phyloP scores from a whole-genome alignment of 2,797 vertebrate species.

The Trematomus bernacchii region DNA sequence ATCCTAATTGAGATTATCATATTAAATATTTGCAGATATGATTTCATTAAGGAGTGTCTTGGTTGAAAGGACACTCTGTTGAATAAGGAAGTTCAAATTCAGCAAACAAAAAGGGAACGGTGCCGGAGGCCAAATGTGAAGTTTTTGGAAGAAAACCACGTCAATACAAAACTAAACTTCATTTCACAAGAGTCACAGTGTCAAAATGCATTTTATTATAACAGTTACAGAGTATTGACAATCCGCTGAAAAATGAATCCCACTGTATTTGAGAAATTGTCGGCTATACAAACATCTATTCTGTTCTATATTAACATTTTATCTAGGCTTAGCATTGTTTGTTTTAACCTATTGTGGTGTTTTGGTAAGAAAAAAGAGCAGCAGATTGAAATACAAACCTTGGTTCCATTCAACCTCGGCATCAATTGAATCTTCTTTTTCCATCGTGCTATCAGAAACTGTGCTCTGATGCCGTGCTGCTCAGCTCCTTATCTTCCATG shows the following conservation, averaged over 20 bases:
- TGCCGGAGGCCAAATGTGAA: neutral
- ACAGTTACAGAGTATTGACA: conserved; percentile 22
- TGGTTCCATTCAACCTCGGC: too few species aligned
- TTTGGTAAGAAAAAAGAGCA: too few species aligned
- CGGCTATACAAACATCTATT: too few species aligned
- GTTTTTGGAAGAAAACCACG: neutral
- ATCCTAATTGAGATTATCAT: conserved; percentile 86
- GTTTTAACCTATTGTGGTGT: too few species aligned
- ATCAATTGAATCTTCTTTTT: neutral
- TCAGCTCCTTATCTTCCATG: conserved; percentile 2
- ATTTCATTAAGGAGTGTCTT: conserved; percentile 78
- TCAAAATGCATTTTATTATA: conserved; percentile 18
- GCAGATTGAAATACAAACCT: too few species aligned
- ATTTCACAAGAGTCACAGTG: conserved; percentile 24
- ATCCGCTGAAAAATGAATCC: neutral
- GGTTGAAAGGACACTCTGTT: conserved; percentile 74
- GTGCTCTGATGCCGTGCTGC: neutral
- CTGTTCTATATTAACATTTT: too few species aligned
- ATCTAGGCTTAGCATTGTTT: too few species aligned
- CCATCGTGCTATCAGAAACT: neutral
- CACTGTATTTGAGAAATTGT: neutral
- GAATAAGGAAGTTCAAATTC: conserved; percentile 53
- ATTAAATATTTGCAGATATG: conserved; percentile 81
- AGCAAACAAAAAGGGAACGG: neutral
- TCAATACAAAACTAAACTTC: conserved; percentile 24